These are phyloP conservation scores for Eira barbara DNA, from an alignment of 2,113 vertebrate species.

Conservation along the genomic window DNA sequence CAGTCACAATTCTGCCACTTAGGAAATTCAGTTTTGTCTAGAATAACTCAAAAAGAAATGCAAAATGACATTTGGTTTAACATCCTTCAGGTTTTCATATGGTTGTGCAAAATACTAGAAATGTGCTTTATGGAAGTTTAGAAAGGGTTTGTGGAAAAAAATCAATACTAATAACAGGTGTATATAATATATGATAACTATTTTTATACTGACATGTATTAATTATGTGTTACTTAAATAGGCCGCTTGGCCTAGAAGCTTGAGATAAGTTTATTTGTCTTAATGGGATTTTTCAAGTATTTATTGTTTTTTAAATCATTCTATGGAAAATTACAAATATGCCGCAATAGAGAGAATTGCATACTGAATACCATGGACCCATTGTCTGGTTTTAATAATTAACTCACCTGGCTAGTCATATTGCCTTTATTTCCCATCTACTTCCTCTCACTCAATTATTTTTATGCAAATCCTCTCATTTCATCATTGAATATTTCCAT, in stretches of 20 bases:
- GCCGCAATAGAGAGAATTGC: neutral
- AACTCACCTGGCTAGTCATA: neutral
- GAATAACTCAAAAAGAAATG: constrained; percentile 19
- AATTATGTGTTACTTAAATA: neutral
- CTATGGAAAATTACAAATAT: neutral
- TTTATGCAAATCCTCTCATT: neutral
- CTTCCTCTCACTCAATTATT: neutral
- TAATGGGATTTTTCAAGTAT: neutral
- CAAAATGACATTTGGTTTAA: neutral
- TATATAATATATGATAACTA: neutral
- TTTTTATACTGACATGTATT: neutral
- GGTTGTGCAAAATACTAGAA: neutral
- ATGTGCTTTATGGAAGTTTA: neutral
- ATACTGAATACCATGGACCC: neutral
- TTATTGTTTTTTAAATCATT: neutral
- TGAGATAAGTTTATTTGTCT: neutral
- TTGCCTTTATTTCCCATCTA: neutral
- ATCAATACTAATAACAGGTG: neutral
- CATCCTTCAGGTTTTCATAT: constrained; percentile 24
- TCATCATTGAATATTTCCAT: neutral
- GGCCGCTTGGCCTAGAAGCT: neutral
- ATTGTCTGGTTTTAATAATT: neutral
- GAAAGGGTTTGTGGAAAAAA: neutral
- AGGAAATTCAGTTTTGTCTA: constrained; percentile 8
- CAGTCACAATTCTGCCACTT: neutral